Evolutionary conservation across 2,797 vertebrate genomes (phyloP).

Genomic region (Lacerta agilis): DNA sequence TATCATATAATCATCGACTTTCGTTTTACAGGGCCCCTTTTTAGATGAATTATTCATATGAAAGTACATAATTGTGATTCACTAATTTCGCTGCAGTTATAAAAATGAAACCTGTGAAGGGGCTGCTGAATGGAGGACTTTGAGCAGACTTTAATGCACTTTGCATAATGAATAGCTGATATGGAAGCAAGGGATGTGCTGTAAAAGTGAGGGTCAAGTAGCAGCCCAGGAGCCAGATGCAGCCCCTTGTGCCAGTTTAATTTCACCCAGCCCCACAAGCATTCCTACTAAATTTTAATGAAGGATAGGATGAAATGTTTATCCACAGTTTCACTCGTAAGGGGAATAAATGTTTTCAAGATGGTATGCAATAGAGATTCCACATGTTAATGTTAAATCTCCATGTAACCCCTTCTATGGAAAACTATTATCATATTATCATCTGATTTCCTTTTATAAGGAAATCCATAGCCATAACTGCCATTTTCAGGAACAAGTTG

Average conservation of each 20-base stretch:
- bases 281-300: not conserved
- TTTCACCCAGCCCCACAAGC: not conserved
- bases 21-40: not conserved
- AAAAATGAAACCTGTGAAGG: not conserved
- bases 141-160: conserved; percentile 5
- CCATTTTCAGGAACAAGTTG: not conserved
- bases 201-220: not conserved
- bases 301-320: not conserved
- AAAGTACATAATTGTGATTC: conserved; percentile 29
- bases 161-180: conserved; percentile 19
- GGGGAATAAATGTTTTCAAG: not conserved
- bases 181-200: not conserved
- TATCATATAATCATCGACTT: conserved; percentile 31
- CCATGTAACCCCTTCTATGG: not conserved
- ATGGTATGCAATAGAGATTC: not conserved
- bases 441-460: not conserved
- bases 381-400: not conserved
- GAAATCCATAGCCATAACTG: not conserved
- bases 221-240: not conserved
- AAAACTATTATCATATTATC: too few species aligned
- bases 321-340: too few species aligned
- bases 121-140: not conserved
- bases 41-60: not conserved
- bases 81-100: not conserved
- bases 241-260: not conserved